These are phyloP conservation scores for Micromesistius poutassou DNA, from an alignment of 2,797 vertebrate genomes.

Conservation along the genomic window DNA sequence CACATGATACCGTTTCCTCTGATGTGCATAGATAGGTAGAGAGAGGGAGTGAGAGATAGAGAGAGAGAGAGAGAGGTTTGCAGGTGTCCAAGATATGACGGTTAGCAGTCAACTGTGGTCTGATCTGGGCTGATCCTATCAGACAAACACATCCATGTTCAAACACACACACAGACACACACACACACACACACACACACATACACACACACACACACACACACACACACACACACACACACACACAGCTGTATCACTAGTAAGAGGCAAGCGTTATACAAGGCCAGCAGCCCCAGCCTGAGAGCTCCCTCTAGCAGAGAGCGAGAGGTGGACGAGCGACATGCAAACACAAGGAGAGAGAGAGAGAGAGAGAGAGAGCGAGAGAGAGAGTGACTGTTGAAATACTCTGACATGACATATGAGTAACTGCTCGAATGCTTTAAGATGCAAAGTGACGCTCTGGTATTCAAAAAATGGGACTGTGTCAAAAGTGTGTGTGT, in stretches of 20 bases:
- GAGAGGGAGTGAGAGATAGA: no score
- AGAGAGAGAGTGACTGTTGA: constrained; percentile 1
- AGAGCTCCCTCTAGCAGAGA: constrained; percentile 91
- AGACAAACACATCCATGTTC: no score
- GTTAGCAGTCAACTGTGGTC: no score
- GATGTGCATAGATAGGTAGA: no score
- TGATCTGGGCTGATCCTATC: no score
- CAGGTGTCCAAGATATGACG: no score
- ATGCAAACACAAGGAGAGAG: background rate
- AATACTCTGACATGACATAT: constrained; percentile 21
- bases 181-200: constrained; percentile 21
- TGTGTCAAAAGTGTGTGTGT: constrained; percentile 19
- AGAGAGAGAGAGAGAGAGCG: constrained; percentile 10
- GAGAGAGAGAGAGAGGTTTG: no score
- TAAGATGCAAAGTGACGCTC: constrained; percentile 34
- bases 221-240: constrained; percentile 16
- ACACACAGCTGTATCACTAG: constrained; percentile 40
- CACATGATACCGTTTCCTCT: no score
- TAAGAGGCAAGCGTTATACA: constrained; percentile 25
- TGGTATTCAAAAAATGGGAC: constrained; percentile 27
- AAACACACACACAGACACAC: background rate
- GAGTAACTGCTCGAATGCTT: constrained; percentile 36
- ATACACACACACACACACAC: constrained; percentile 12
- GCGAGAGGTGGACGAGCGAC: background rate
- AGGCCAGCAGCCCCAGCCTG: constrained; percentile 68